These are phyloP conservation scores for Lepidurus apus DNA, from an alignment of 1,140 invertebrate species.

Conservation along the genomic window DNA sequence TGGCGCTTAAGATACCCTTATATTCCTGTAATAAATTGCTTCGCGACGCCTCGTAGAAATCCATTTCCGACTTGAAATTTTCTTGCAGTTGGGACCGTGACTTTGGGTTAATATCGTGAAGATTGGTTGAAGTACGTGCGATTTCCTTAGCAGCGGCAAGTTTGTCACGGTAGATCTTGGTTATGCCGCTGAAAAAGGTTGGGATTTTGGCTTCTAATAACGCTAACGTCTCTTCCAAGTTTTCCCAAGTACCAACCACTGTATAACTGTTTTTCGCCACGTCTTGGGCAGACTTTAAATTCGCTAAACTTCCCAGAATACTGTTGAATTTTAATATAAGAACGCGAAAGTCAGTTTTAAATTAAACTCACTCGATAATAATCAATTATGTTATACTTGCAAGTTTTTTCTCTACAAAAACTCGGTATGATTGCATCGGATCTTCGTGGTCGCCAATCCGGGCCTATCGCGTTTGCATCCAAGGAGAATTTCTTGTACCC, in stretches of 20 bases:
- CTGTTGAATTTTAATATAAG: not conserved
- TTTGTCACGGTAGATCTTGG: not conserved
- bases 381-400: slow-evolving; percentile 26
- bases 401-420: slow-evolving; percentile 23
- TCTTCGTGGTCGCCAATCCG: slow-evolving; percentile 28
- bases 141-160: not conserved
- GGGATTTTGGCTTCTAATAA: slow-evolving; percentile 28
- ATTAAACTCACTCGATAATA: not conserved
- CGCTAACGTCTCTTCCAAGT: slow-evolving; percentile 22
- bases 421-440: slow-evolving; percentile 19
- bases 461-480: not conserved
- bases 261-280: not conserved
- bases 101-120: not conserved
- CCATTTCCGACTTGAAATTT: no score
- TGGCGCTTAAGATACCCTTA: no score
- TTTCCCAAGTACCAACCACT: slow-evolving; percentile 28
- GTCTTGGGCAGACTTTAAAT: slow-evolving; percentile 20
- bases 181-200: slow-evolving; percentile 30
- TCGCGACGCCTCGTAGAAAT: no score
- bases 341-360: not conserved
- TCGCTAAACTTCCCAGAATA: slow-evolving; percentile 5
- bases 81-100: no score
- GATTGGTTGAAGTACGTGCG: not conserved
- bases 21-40: no score
- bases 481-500: not conserved